A percentile compares a stretch with the other conserved stretches of the same genome.
phyloP scores from a whole-genome alignment of 2,888 invertebrate species.

The Tanytarsus gracilentus region DNA sequence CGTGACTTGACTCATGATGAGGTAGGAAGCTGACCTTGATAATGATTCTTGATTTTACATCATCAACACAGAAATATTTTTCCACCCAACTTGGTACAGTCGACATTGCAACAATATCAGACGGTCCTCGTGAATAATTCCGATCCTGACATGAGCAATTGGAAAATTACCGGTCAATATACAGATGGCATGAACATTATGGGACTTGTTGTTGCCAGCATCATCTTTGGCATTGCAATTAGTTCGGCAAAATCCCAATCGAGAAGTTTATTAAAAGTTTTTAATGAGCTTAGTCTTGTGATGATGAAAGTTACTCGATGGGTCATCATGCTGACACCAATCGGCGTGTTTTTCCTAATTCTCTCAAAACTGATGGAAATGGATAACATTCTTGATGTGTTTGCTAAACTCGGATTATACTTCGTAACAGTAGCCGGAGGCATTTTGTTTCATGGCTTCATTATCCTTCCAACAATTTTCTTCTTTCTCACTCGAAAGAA shows the following conservation, averaged over 20 bases:
- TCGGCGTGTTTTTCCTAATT: slow-evolving; percentile 56
- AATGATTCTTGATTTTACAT: too few species aligned
- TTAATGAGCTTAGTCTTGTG: slow-evolving; percentile 52
- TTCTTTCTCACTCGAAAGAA: slow-evolving; percentile 51
- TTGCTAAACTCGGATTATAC: slow-evolving; percentile 61
- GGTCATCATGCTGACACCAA: slow-evolving; percentile 58
- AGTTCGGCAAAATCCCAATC: slow-evolving; percentile 55
- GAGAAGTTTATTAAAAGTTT: slow-evolving; percentile 53
- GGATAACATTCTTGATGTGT: slow-evolving; percentile 51
- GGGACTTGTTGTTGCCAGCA: slow-evolving; percentile 51
- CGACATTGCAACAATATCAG: slow-evolving; percentile 54
- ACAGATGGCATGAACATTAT: slow-evolving; percentile 50
- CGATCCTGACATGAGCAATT: slow-evolving; percentile 35
- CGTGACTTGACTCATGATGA: too few species aligned
- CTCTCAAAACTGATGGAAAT: slow-evolving; percentile 57
- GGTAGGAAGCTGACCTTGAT: too few species aligned
- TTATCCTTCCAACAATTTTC: slow-evolving; percentile 59
- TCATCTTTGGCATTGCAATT: slow-evolving; percentile 57
- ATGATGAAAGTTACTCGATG: slow-evolving; percentile 56
- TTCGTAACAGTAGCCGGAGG: slow-evolving; percentile 61
- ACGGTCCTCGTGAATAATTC: slow-evolving; percentile 37
- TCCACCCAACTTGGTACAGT: slow-evolving; percentile 77
- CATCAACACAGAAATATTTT: slow-evolving; percentile 56
- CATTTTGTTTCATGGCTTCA: slow-evolving; percentile 57
- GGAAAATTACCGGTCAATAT: slow-evolving; percentile 45